Percentiles rank a stretch among this genome's conserved stretches.
These are phyloP conservation scores for Seriola quinqueradiata DNA, from an alignment of 2,113 vertebrate species.

Conservation along the genomic window DNA sequence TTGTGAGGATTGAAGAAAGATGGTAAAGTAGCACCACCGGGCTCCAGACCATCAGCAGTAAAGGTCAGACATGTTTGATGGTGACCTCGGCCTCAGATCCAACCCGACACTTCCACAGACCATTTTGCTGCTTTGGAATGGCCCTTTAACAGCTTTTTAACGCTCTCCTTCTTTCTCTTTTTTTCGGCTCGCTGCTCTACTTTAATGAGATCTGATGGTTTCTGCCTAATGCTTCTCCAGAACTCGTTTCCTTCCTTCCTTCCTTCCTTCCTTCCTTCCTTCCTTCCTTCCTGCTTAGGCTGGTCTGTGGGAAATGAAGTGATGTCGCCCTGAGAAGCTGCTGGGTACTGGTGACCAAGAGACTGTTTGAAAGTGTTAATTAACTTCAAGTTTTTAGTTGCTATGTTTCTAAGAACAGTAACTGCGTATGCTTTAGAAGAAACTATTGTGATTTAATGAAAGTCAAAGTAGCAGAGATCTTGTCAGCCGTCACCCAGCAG, in stretches of 20 bases:
- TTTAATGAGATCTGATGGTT: constrained; percentile 37
- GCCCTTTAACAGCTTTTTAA: constrained; percentile 50
- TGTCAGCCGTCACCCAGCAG: constrained; percentile 66
- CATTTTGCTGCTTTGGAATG: constrained; percentile 63
- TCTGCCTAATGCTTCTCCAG: constrained; percentile 58
- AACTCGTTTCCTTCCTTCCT: constrained; percentile 12
- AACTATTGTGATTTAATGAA: neutral
- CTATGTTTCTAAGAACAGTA: neutral
- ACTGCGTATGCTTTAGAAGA: neutral
- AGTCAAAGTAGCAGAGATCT: neutral
- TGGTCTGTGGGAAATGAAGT: constrained; percentile 72
- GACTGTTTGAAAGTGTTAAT: neutral
- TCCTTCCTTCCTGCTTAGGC: constrained; percentile 57
- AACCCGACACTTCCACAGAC: constrained; percentile 68
- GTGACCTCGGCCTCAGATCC: constrained; percentile 69
- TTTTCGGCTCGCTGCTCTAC: constrained; percentile 46
- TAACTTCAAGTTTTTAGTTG: neutral
- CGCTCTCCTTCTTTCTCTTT: constrained; percentile 34
- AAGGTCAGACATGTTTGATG: neutral
- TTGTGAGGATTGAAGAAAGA: neutral
- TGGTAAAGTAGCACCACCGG: neutral
- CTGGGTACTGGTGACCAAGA: constrained; percentile 55
- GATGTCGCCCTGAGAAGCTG: constrained; percentile 64
- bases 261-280: constrained; percentile 30
- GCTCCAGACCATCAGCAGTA: neutral